Evolutionary conservation across 2,797 vertebrate species (phyloP), one percentile per base, ranked within the genome.

Genomic region (Sciaenops ocellatus): DNA sequence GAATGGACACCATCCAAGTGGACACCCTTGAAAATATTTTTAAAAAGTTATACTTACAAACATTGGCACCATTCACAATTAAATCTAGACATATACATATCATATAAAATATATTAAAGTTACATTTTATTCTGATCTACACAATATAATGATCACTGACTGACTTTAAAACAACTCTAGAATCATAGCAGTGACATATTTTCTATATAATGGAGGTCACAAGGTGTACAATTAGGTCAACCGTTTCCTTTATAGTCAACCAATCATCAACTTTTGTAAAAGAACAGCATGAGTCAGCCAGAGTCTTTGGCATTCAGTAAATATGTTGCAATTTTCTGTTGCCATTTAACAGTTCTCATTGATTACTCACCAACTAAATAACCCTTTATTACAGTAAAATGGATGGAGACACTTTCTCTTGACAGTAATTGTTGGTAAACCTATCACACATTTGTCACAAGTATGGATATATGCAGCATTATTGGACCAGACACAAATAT

Each of bases 371-470:
- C 4, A 46, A 48, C 10, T 70, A 44, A 69, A 79, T 44, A 62
- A 70, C 15, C 8, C 3, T 5, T 47, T 67, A 22, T 73, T 46
- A 57, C 63, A 73, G 15, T 78, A 28, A 63, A 79, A 65, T n/a
- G 0, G 10, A 34, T 63, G 24, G 9, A 64, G 16, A 69, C 24
- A 38, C 5, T 63, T 79, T 65, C 6, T 56, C 4, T 54, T 62
- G 1, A 64, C 28, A 78, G 22, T 61, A 20, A 52, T 60, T 80
- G 18, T 64, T 70, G 26, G 44, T 66, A 77, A 80, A 77, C 44
- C 67, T 24, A 86, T 73, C n/a, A 78, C 44, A 82, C 18, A 73
- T 63, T 73, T 79, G 4, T 59, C 65, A 69, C 22, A 71, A 34
- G 17, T 46, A 50, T 46, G 66, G 22, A 59, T n/a, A 72, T 26